These are phyloP conservation scores for Trichacis sp. DNA, from an alignment of 2,888 invertebrate genomes.

Conservation along the genomic window DNA sequence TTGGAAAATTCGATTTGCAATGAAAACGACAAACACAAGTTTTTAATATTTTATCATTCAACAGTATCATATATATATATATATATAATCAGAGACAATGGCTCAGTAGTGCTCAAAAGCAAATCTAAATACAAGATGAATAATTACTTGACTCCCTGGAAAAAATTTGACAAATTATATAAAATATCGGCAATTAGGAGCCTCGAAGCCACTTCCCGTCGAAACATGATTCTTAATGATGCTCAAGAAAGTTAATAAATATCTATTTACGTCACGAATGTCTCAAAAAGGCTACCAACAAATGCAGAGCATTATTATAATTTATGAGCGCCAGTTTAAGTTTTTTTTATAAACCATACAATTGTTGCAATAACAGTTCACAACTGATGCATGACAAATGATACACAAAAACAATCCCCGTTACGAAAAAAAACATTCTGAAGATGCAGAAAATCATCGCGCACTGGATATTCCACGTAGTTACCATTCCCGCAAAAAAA, in stretches of 20 bases:
- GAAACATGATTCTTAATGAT: no score
- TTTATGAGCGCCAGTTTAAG: slow-evolving; percentile 21
- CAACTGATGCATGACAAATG: slow-evolving; percentile 7
- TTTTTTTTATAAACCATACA: slow-evolving; percentile 5
- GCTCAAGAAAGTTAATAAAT: slow-evolving; percentile 30
- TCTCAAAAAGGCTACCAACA: slow-evolving; percentile 24
- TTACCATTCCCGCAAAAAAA: slow-evolving; percentile 33
- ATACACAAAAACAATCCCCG: background rate
- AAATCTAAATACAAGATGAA: no score
- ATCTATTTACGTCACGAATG: slow-evolving; percentile 29
- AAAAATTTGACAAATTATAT: no score
- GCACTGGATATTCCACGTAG: slow-evolving; percentile 30
- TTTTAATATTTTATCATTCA: no score
- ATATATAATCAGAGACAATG: no score
- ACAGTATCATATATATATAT: no score
- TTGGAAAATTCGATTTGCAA: no score
- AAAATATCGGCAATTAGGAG: no score
- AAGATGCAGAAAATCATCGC: slow-evolving; percentile 19
- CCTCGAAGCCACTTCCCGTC: no score
- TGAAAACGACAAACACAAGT: no score
- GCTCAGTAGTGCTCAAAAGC: no score
- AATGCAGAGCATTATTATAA: slow-evolving; percentile 18
- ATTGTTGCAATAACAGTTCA: slow-evolving; percentile 7
- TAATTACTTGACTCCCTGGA: no score
- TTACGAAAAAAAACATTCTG: background rate